Evolutionary conservation across 2,888 invertebrate species (phyloP).

Genomic region (Leucania comma): DNA sequence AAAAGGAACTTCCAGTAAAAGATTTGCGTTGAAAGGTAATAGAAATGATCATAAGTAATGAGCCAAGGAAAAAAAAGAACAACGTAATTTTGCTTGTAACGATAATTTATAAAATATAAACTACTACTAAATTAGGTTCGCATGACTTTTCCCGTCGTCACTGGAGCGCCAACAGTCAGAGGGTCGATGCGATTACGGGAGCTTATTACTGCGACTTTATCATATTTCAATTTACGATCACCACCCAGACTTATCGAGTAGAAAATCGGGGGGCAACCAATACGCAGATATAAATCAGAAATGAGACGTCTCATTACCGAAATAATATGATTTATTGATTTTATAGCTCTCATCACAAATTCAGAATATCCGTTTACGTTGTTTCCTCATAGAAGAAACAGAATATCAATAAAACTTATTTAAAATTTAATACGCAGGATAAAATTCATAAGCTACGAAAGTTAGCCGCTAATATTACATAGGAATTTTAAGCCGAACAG

Average conservation of each 20-base stretch:
- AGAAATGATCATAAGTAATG: slow-evolving; percentile 66
- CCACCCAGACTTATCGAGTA: slow-evolving; percentile 88
- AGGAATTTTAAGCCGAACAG: slow-evolving; percentile 85
- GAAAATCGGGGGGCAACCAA: slow-evolving; percentile 85
- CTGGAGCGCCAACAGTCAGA: slow-evolving; percentile 71
- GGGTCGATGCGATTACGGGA: slow-evolving; percentile 84
- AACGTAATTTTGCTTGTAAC: not conserved
- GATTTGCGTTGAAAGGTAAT: slow-evolving; percentile 63
- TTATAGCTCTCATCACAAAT: slow-evolving; percentile 25
- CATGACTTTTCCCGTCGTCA: slow-evolving; percentile 68
- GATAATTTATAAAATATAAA: slow-evolving; percentile 27
- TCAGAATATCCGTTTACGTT: not conserved
- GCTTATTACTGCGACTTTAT: slow-evolving; percentile 89
- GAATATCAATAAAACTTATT: slow-evolving; percentile 61
- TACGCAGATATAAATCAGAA: slow-evolving; percentile 86
- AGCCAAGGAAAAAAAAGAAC: slow-evolving; percentile 22
- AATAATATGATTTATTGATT: slow-evolving; percentile 75
- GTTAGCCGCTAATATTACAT: slow-evolving; percentile 83
- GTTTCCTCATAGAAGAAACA: slow-evolving; percentile 31
- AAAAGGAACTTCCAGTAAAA: slow-evolving; percentile 70
- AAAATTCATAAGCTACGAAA: slow-evolving; percentile 80
- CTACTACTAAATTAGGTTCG: slow-evolving; percentile 54
- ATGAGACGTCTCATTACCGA: slow-evolving; percentile 87
- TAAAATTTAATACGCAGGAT: slow-evolving; percentile 61
- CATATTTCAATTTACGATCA: slow-evolving; percentile 91